Evolutionary conservation across 2,113 vertebrate genomes (phyloP).

Genomic region (Craseonycteris thonglongyai): DNA sequence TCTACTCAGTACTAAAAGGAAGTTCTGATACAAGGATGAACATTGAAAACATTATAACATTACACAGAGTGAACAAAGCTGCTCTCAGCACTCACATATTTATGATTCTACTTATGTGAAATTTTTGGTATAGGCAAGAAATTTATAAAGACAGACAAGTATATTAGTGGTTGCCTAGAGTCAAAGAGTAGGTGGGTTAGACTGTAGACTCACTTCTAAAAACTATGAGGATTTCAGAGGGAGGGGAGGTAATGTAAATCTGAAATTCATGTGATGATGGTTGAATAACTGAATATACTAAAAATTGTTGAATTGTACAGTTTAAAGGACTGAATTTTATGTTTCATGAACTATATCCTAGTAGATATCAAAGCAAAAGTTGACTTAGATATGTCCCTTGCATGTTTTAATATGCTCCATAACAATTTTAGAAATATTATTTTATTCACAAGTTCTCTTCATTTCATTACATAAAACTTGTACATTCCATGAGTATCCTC

Average conservation of each 20-base stretch:
- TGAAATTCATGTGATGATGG: background rate
- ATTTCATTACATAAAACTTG: background rate
- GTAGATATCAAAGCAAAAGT: background rate
- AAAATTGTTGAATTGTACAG: background rate
- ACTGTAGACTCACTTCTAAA: background rate
- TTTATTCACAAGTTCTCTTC: background rate
- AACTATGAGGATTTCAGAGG: too few species aligned
- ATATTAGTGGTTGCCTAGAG: background rate
- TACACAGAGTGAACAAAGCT: background rate
- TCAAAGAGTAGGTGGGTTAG: background rate
- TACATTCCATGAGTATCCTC: background rate
- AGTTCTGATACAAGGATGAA: background rate
- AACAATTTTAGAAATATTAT: background rate
- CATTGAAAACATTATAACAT: background rate
- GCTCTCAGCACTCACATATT: background rate
- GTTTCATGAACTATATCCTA: background rate
- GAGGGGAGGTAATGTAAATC: background rate
- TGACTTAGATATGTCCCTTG: background rate
- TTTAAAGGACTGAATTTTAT: background rate
- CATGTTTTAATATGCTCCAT: background rate
- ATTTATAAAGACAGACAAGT: background rate
- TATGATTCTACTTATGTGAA: too few species aligned
- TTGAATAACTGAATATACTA: background rate
- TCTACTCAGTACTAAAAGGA: background rate
- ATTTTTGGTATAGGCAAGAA: background rate